phyloP scores from a whole-genome alignment of 2,888 invertebrate species.

The Herminia tarsipennalis region DNA sequence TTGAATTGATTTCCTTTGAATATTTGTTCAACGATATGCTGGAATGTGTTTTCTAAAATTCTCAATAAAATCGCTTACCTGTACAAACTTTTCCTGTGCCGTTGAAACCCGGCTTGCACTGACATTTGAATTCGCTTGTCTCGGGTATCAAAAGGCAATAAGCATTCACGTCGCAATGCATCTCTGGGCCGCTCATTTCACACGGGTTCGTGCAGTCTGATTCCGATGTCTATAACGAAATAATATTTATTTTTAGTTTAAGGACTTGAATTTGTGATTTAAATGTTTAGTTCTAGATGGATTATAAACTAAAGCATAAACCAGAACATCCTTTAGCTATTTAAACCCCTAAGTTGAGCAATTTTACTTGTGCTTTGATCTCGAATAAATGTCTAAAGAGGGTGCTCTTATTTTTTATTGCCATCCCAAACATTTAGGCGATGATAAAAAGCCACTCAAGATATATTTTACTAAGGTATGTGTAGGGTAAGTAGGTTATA shows the following conservation, averaged over 20 bases:
- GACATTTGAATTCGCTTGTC: conserved; percentile 94
- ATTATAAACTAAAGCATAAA: conserved; percentile 5
- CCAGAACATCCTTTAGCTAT: conserved; percentile 10
- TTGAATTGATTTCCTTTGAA: background rate
- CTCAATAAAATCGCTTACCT: conserved; percentile 77
- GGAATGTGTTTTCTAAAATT: background rate
- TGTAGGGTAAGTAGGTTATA: conserved; percentile 43
- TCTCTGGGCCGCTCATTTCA: conserved; percentile 92
- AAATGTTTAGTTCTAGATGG: no score
- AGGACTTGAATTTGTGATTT: no score
- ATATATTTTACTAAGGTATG: conserved; percentile 16
- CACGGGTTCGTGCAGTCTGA: conserved; percentile 96
- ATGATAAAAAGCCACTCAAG: conserved; percentile 22
- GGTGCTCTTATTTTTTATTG: conserved; percentile 26
- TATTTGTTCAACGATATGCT: background rate
- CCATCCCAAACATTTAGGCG: conserved; percentile 28
- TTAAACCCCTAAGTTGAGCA: conserved; percentile 16
- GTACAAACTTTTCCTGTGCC: conserved; percentile 93
- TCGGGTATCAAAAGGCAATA: conserved; percentile 94
- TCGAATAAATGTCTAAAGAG: conserved; percentile 20
- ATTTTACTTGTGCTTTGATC: conserved; percentile 25
- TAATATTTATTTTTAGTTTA: background rate
- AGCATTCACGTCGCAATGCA: conserved; percentile 95
- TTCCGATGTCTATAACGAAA: conserved; percentile 87
- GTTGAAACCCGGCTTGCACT: conserved; percentile 97